Evolutionary conservation across 2,113 vertebrate species (phyloP).

Genomic region (Bucco capensis): DNA sequence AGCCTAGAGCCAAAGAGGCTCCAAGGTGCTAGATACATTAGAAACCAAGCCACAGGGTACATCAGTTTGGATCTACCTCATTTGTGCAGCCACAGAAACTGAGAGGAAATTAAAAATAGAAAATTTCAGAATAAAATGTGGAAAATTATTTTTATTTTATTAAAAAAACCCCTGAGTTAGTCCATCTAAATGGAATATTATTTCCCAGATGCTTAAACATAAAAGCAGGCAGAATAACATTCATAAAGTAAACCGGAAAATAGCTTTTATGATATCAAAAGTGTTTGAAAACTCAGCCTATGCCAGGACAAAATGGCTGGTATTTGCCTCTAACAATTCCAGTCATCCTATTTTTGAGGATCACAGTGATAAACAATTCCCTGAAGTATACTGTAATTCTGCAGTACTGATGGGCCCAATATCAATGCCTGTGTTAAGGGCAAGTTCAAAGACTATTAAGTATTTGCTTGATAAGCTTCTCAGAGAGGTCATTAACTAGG

Average conservation of each 20-base stretch:
- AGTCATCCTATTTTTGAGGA: constrained; percentile 30
- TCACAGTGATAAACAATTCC: constrained; percentile 55
- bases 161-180: neutral
- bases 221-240: neutral
- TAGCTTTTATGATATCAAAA: constrained; percentile 10
- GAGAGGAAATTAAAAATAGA: neutral
- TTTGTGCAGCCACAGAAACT: neutral
- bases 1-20: neutral
- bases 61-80: neutral
- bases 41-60: neutral
- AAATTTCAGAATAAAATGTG: neutral
- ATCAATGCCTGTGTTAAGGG: constrained; percentile 45
- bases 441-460: constrained; percentile 54
- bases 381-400: constrained; percentile 42
- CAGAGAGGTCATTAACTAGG: constrained; percentile 38
- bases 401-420: constrained; percentile 44
- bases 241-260: neutral
- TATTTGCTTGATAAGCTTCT: constrained; percentile 45
- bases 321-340: constrained; percentile 34
- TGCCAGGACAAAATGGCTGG: neutral
- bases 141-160: neutral
- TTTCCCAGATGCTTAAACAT: neutral
- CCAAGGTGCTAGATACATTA: neutral
- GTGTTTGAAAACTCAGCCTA: neutral
- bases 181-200: neutral